Base-by-base conservation (phyloP, 2,888 invertebrate genomes). In the Cerastoderma edule region DNA sequence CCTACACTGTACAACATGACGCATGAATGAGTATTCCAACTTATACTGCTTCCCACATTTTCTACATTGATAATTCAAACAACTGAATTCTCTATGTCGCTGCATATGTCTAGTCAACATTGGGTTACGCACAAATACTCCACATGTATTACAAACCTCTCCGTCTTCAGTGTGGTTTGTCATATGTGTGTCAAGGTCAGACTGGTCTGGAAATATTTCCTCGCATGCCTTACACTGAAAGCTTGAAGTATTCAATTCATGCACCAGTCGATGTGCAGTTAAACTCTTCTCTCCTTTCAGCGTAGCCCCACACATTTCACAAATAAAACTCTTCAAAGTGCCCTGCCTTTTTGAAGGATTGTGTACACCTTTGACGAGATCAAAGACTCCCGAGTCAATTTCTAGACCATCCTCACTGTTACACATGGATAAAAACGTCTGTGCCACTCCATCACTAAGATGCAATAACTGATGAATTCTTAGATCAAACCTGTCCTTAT, bases 221-320 rank as follows among this genome's bases (percentile, higher is more conserved):
- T 54, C 50, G 35, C 76, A 76, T 24, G 35, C 8, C 32, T 33
- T 24, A 67, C 76, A 76, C 22, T 48, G 19, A 24, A 64, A 32
- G 10, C 27, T 30, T 16, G 28, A n/a, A 5, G 19, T 48, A 2
- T n/a, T n/a, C 16, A 35, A 1, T 33, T 72, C 68, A 33, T 60
- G 60, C 16, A 24, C 24, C 19, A 48, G 48, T 33, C 65, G 46
- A n/a, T 71, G 72, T n/a, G 33, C 19, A 13, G 50, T 48, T 48
- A 75, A 63, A 32, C 16, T 13, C 3, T 54, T 27, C 13, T 30
- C 32, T 6, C 63, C 48, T n/a, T n/a, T 60, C 16, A 70, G 27
- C n/a, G 54, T 24, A 16, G 56, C 33, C 1, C 77, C 77, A 70
- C 77, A 77, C 10, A 60, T 57, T 50, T 77, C 73, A 67, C 77